These are phyloP conservation scores for Hetaerina titia DNA, from an alignment of 2,888 invertebrate genomes.

Conservation along the genomic window DNA sequence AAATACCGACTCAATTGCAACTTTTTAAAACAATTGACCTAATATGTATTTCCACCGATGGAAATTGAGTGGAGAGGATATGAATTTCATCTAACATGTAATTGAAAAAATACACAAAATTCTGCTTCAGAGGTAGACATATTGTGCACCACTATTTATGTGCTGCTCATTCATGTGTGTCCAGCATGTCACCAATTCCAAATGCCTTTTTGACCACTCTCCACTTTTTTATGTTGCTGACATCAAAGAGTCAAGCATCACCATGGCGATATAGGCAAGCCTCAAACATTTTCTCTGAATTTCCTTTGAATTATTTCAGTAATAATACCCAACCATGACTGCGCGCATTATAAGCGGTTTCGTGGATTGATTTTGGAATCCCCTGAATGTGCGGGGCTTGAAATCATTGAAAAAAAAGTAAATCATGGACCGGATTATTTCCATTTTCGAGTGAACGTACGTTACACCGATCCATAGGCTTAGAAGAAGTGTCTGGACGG, in stretches of 20 bases:
- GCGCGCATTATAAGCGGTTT: neutral
- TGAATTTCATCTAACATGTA: no score
- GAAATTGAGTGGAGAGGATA: no score
- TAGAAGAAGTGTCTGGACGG: neutral
- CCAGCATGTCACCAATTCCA: no score
- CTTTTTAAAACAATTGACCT: no score
- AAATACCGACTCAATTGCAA: no score
- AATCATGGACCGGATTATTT: neutral
- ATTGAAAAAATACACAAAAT: no score
- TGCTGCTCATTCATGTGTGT: no score
- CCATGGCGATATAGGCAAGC: neutral
- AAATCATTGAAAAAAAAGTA: slow-evolving; percentile 9
- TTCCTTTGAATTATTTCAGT: neutral
- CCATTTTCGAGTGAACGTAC: neutral
- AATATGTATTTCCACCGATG: no score
- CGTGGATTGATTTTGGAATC: neutral
- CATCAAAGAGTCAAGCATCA: neutral
- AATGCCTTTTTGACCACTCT: no score
- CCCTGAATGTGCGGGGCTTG: neutral
- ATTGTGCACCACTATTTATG: no score
- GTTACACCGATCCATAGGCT: slow-evolving; percentile 13
- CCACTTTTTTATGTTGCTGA: no score
- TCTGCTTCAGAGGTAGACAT: no score
- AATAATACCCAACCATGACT: neutral
- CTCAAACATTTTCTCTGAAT: neutral